Conservation (phyloP, 2,113 vertebrate species). For the Pterocles burchelli region DNA sequence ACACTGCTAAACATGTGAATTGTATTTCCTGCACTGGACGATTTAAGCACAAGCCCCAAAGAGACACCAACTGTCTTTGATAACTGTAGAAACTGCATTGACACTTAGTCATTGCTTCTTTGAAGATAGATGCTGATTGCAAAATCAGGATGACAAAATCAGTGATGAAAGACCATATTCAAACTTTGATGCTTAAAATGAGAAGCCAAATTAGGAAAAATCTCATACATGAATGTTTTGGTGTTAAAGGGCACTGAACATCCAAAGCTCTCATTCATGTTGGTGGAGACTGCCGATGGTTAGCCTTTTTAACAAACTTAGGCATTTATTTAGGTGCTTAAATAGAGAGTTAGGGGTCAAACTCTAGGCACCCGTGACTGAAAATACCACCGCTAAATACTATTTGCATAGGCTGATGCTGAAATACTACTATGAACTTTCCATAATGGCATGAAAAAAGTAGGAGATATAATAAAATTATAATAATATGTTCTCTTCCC, state of each 20-base stretch:
- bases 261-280: background rate
- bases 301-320: background rate
- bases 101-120: background rate
- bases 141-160: background rate
- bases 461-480: background rate
- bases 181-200: background rate
- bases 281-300: background rate
- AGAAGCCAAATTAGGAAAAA: background rate
- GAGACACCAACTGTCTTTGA: conserved; percentile 1
- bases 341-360: background rate
- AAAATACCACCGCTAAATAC: conserved; percentile 6
- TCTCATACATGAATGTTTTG: background rate
- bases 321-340: background rate
- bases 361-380: background rate
- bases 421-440: conserved; percentile 10
- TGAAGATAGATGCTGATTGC: background rate
- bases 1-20: background rate
- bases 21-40: background rate
- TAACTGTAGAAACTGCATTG: background rate
- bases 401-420: conserved; percentile 4
- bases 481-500: conserved; percentile 13
- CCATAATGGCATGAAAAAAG: conserved; percentile 1
- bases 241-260: background rate
- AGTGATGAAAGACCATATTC: background rate
- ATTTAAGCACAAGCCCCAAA: background rate